These are phyloP conservation scores for Bombycilla garrulus DNA, from an alignment of 2,113 vertebrate genomes.

Conservation along the genomic window DNA sequence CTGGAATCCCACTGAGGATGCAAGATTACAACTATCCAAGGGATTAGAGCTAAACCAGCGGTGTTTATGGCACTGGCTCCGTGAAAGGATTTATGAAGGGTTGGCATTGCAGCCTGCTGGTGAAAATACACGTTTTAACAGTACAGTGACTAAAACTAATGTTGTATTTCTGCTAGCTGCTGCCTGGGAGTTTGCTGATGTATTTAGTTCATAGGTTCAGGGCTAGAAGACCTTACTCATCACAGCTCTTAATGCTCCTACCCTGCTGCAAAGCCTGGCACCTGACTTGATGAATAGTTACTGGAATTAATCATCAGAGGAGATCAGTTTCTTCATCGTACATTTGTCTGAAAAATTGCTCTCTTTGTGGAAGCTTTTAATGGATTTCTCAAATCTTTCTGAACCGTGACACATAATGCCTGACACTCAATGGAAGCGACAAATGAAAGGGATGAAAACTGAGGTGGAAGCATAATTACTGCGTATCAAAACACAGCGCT, in stretches of 20 bases:
- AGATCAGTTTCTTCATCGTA: constrained; percentile 3
- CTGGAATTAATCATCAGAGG: constrained; percentile 48
- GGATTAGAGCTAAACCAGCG: neutral
- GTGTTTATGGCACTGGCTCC: neutral
- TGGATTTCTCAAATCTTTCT: constrained; percentile 56
- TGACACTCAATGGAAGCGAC: neutral
- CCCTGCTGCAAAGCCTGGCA: constrained; percentile 16
- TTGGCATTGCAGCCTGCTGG: constrained; percentile 9
- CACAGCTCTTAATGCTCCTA: constrained; percentile 19
- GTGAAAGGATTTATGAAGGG: constrained; percentile 28
- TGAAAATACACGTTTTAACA: constrained; percentile 40
- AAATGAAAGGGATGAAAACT: constrained; percentile 23
- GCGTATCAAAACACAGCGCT: neutral
- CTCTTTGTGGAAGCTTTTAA: constrained; percentile 42
- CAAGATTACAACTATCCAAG: neutral
- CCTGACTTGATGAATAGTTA: constrained; percentile 39
- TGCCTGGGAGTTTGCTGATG: constrained; percentile 26
- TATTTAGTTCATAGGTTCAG: constrained; percentile 39
- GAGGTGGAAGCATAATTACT: constrained; percentile 5
- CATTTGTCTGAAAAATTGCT: constrained; percentile 51
- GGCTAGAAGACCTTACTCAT: constrained; percentile 57
- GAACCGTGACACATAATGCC: neutral
- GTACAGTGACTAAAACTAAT: constrained; percentile 48
- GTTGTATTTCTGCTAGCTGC: constrained; percentile 46
- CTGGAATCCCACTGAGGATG: neutral